Conservation (phyloP, 2,888 invertebrate species). For the Steinernema carpocapsae region DNA sequence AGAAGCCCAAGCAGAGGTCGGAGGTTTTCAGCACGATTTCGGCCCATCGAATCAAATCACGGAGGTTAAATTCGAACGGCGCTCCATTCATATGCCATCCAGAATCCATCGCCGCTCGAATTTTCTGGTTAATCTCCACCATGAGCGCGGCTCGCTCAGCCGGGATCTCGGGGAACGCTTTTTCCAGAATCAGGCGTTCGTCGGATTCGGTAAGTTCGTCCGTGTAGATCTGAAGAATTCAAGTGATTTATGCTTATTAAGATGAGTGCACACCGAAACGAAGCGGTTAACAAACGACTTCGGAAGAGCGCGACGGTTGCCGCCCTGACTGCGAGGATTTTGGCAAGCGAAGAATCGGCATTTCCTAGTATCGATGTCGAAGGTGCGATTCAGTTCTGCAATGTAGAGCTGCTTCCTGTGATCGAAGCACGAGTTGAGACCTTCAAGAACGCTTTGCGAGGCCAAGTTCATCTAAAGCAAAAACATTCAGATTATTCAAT, state of each 20-base stretch:
- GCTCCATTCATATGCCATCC: slow-evolving; percentile 75
- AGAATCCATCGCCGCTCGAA: slow-evolving; percentile 70
- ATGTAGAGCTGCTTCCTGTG: slow-evolving; percentile 94
- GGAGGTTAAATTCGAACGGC: slow-evolving; percentile 95
- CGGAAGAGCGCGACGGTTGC: slow-evolving; percentile 91
- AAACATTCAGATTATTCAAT: neutral
- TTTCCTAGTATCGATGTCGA: slow-evolving; percentile 69
- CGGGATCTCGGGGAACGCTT: slow-evolving; percentile 64
- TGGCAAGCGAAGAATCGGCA: slow-evolving; percentile 95
- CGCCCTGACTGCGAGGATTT: slow-evolving; percentile 93
- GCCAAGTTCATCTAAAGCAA: slow-evolving; percentile 83
- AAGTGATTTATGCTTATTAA: slow-evolving; percentile 27
- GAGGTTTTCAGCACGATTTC: slow-evolving; percentile 71
- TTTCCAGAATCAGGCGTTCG: slow-evolving; percentile 72
- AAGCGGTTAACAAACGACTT: slow-evolving; percentile 96
- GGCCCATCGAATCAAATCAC: slow-evolving; percentile 93
- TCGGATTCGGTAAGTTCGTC: slow-evolving; percentile 40
- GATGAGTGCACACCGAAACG: slow-evolving; percentile 71
- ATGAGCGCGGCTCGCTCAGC: slow-evolving; percentile 47
- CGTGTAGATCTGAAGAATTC: slow-evolving; percentile 46
- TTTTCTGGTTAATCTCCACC: slow-evolving; percentile 71
- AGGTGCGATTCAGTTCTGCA: slow-evolving; percentile 84
- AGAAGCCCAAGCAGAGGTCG: slow-evolving; percentile 30
- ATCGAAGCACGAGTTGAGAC: slow-evolving; percentile 95
- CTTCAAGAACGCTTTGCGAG: slow-evolving; percentile 96